Percentiles rank a stretch among this genome's conserved stretches.
Evolutionary conservation across 2,113 vertebrate genomes (phyloP).

Genomic region (Nothoprocta perdicaria): DNA sequence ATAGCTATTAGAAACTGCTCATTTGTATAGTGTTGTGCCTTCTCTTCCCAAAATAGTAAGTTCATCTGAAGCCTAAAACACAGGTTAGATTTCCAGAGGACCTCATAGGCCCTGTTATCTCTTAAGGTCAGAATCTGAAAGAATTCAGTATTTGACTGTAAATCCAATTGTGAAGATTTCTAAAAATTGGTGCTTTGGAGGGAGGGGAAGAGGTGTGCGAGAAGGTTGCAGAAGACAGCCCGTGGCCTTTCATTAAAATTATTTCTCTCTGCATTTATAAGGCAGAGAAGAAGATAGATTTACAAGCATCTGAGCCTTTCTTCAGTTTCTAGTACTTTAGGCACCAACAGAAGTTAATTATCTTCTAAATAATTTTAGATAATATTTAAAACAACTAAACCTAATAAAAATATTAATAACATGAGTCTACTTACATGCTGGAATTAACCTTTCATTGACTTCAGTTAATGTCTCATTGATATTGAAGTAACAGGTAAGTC

Average conservation of each 20-base stretch:
- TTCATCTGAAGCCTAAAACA: not conserved
- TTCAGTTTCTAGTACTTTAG: not conserved
- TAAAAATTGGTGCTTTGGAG: not conserved
- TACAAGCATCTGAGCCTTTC: not conserved
- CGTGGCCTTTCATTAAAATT: not conserved
- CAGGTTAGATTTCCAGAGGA: not conserved
- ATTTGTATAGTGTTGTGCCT: not conserved
- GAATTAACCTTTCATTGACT: not conserved
- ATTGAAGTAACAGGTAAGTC: constrained; percentile 17
- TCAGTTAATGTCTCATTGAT: constrained; percentile 5
- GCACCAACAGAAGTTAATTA: not conserved
- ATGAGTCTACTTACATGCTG: not conserved
- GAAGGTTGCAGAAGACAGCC: not conserved
- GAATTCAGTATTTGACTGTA: not conserved
- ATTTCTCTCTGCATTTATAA: not conserved
- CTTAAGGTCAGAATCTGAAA: not conserved
- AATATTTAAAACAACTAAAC: not conserved
- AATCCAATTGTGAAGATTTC: not conserved
- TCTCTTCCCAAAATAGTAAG: not conserved
- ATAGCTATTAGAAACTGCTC: not conserved
- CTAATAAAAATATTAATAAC: constrained; percentile 35
- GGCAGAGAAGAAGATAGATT: not conserved
- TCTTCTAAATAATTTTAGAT: not conserved
- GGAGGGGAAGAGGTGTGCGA: not conserved
- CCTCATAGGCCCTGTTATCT: not conserved